phyloP scores from a whole-genome alignment of 2,797 vertebrate genomes.

The Clarias platycephalus region DNA sequence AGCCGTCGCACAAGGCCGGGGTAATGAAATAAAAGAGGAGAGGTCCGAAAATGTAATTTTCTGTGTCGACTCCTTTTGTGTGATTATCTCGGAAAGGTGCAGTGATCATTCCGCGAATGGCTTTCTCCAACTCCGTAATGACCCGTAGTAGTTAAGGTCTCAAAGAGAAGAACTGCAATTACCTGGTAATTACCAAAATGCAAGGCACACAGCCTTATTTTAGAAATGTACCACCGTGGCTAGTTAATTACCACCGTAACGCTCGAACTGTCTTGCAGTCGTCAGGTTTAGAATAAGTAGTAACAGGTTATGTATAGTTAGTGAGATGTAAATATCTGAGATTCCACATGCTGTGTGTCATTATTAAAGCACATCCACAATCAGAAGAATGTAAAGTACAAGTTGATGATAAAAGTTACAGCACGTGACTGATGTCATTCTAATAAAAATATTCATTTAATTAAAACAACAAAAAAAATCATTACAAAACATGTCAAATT shows the following conservation, averaged over 20 bases:
- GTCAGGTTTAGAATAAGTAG: slow-evolving; percentile 56
- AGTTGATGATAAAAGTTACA: slow-evolving; percentile 26
- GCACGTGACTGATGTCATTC: not conserved
- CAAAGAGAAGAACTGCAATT: slow-evolving; percentile 78
- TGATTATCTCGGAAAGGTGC: slow-evolving; percentile 77
- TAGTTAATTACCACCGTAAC: slow-evolving; percentile 71
- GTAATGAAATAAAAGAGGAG: slow-evolving; percentile 83
- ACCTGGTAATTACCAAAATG: slow-evolving; percentile 77
- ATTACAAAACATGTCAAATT: not conserved
- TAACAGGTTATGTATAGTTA: slow-evolving; percentile 64
- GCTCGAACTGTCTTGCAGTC: slow-evolving; percentile 67
- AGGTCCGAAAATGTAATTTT: slow-evolving; percentile 82
- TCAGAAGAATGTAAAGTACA: slow-evolving; percentile 59
- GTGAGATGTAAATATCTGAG: slow-evolving; percentile 57
- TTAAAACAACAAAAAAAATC: not conserved
- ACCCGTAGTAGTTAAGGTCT: slow-evolving; percentile 76
- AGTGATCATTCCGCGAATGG: slow-evolving; percentile 81
- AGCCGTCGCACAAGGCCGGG: slow-evolving; percentile 73
- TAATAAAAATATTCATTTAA: not conserved
- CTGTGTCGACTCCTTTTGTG: slow-evolving; percentile 80
- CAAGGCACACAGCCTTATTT: slow-evolving; percentile 68
- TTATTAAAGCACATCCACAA: slow-evolving; percentile 69
- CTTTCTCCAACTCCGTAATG: slow-evolving; percentile 79
- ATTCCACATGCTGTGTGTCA: slow-evolving; percentile 48
- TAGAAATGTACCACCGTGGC: slow-evolving; percentile 67